phyloP scores from a whole-genome alignment of 2,888 invertebrate genomes.

The Pimpla rufipes region DNA sequence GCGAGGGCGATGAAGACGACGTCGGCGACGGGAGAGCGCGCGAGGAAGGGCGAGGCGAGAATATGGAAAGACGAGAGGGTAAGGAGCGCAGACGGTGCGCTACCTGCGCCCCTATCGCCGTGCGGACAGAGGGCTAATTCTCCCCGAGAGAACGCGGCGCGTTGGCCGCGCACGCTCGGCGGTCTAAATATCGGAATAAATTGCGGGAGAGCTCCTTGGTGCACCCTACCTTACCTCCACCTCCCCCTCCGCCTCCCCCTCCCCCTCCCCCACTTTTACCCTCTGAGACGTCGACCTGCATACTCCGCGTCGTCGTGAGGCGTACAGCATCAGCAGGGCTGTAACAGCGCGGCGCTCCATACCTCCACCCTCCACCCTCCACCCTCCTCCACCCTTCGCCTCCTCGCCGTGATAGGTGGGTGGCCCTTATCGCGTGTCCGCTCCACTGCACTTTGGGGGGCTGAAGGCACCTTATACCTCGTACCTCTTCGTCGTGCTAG shows the following conservation, averaged over 20 bases:
- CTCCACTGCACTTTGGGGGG: slow-evolving; percentile 80
- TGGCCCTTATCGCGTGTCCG: slow-evolving; percentile 83
- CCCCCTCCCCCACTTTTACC: slow-evolving; percentile 25
- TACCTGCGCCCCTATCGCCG: slow-evolving; percentile 48
- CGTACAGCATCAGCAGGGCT: slow-evolving; percentile 57
- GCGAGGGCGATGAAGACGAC: slow-evolving; percentile 21
- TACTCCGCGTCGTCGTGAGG: slow-evolving; percentile 50
- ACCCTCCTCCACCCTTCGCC: slow-evolving; percentile 19
- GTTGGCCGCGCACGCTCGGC: slow-evolving; percentile 50
- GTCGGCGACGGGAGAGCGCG: slow-evolving; percentile 13
- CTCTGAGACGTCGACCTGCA: slow-evolving; percentile 58
- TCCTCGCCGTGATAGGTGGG: slow-evolving; percentile 69
- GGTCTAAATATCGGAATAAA: slow-evolving; percentile 84
- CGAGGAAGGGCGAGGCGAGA: slow-evolving; percentile 27
- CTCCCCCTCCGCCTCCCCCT: background rate
- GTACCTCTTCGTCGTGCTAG: slow-evolving; percentile 67
- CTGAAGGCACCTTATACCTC: slow-evolving; percentile 78
- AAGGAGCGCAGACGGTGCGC: slow-evolving; percentile 39
- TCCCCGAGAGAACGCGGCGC: slow-evolving; percentile 40
- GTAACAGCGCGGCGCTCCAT: slow-evolving; percentile 12
- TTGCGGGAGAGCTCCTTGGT: slow-evolving; percentile 73
- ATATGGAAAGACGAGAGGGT: slow-evolving; percentile 27
- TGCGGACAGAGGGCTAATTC: slow-evolving; percentile 59
- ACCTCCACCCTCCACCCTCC: slow-evolving; percentile 12
- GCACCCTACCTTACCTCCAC: slow-evolving; percentile 34